Conservation (phyloP, 1,140 invertebrate genomes). For the Tribolium madens region DNA sequence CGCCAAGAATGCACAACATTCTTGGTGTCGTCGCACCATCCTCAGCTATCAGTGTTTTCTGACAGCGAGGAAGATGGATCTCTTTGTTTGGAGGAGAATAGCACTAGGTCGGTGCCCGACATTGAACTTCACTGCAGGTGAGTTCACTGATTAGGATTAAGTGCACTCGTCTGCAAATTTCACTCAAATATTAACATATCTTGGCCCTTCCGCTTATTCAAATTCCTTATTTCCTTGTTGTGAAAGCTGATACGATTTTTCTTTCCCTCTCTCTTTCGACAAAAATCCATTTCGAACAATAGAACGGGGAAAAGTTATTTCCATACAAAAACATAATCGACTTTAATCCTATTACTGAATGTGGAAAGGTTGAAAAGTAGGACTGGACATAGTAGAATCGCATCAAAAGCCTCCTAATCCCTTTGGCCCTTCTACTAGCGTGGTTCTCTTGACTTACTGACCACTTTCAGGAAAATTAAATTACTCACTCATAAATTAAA, state of each 20-base stretch:
- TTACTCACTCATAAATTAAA: constrained; percentile 22
- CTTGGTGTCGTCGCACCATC: constrained; percentile 76
- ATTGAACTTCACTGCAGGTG: constrained; percentile 85
- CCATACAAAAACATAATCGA: constrained; percentile 29
- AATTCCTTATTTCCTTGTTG: constrained; percentile 18
- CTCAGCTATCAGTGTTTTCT: constrained; percentile 80
- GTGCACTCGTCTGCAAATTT: neutral
- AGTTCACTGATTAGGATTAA: constrained; percentile 17
- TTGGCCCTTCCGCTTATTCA: neutral
- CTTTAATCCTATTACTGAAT: constrained; percentile 23
- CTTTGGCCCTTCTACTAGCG: neutral
- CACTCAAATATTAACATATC: constrained; percentile 3
- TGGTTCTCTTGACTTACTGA: constrained; percentile 11
- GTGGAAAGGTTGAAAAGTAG: constrained; percentile 29
- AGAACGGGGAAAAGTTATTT: constrained; percentile 9
- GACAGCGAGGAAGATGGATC: constrained; percentile 83
- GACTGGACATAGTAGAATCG: constrained; percentile 19
- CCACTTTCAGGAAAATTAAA: constrained; percentile 6
- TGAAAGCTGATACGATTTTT: neutral
- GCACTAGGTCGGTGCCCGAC: constrained; percentile 87
- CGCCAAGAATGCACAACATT: constrained; percentile 85
- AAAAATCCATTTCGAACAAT: constrained; percentile 12
- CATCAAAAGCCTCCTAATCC: constrained; percentile 21
- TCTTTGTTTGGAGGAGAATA: constrained; percentile 73
- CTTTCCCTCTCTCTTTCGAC: neutral